phyloP scores from a whole-genome alignment of 2,797 vertebrate genomes.

The Heliangelus exortis region DNA sequence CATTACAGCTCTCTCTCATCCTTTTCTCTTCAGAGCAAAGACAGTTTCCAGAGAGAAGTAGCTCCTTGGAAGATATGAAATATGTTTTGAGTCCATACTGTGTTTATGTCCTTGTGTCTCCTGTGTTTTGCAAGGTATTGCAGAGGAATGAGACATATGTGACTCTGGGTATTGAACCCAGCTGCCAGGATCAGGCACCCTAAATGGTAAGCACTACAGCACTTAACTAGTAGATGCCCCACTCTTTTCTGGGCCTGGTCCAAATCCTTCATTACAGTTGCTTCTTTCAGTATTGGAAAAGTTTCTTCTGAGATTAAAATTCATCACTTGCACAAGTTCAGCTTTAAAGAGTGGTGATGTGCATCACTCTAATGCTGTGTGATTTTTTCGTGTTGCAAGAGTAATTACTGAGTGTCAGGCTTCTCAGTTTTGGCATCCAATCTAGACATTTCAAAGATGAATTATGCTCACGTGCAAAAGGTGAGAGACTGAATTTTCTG shows the following conservation, averaged over 20 bases:
- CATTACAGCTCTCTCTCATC: not conserved
- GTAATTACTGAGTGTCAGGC: slow-evolving; percentile 4
- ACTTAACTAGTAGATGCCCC: not conserved
- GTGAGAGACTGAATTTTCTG: slow-evolving; percentile 62
- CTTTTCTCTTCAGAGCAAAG: not conserved
- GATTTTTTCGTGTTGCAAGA: not conserved
- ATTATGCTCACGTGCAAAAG: slow-evolving; percentile 51
- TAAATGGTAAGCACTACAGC: not conserved
- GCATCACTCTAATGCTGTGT: not conserved
- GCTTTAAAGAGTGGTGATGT: not conserved
- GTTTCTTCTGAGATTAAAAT: slow-evolving; percentile 4
- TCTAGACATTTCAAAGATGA: slow-evolving; percentile 49
- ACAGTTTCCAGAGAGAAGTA: not conserved
- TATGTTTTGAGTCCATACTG: not conserved
- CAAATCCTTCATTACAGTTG: not conserved
- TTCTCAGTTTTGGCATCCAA: slow-evolving; percentile 6
- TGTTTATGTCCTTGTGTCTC: not conserved
- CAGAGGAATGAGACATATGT: not conserved
- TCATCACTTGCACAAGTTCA: not conserved
- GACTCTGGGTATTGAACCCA: not conserved
- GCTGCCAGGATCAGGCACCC: not conserved
- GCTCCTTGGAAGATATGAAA: not conserved
- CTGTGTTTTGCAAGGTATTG: not conserved
- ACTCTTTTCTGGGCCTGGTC: not conserved
- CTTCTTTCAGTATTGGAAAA: not conserved